Evolutionary conservation across 2,113 vertebrate species (phyloP), one percentile per base, ranked within the genome.

Genomic region (Cololabis saira): DNA sequence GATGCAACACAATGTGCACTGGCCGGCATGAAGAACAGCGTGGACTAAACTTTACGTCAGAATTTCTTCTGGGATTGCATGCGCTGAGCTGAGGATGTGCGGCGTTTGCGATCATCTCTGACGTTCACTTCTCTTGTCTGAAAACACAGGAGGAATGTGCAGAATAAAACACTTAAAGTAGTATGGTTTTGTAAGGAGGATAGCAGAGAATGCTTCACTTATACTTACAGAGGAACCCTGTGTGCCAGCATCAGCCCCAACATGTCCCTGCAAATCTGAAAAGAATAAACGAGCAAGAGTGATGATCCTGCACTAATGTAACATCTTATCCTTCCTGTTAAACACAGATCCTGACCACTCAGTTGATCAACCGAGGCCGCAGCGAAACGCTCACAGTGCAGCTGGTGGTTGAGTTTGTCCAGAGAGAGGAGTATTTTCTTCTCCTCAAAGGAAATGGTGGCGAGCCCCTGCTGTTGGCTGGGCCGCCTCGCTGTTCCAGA

Each of bases 361-460:
- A 18, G 11, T 54, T 3, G 1, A 19, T 57, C 30, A 55, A 16
- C 45, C n/a, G 21, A 13, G 12, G 44, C 14, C 42, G 37, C 13
- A 5, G 19, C 15, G 69, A 51, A 43, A 52, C 12, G 13, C 95
- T 95, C 88, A 97, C 96, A 86, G 51, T 90, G 88, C 55, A 99
- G 87, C 71, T 91, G 93, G 62, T 93, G 90, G 90, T 97, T 90
- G 13, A 97, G 95, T 51, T 3, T 83, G 63, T 95, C 87, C 58
- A 99, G 92, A 61, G 95, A 97, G 17, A 94, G 92, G 7, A 95
- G 90, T 52, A 98, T 89, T 70, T 88, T 95, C 74, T 94, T 87
- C 71, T 98, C 97, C 80, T 97, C 96, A 64, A 92, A 17, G 13
- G 95, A 95, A 5, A 97, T 76, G 5, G 65, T 57, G 37, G 71